Evolutionary conservation across 2,113 vertebrate species (phyloP).

Genomic region (Amphilophus citrinellus): DNA sequence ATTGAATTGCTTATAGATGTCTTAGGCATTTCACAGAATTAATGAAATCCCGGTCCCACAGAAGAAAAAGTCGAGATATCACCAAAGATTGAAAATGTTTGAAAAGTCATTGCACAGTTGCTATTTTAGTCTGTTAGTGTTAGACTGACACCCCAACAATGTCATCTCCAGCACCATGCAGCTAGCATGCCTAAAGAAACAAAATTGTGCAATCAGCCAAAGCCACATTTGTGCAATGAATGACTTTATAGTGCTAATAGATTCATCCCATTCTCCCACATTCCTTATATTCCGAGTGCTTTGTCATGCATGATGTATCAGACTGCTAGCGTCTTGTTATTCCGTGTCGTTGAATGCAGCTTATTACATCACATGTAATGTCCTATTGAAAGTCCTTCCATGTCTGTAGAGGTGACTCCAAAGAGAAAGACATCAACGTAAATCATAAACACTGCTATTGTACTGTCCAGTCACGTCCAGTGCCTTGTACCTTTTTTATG

Average conservation of each 20-base stretch:
- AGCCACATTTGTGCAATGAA: not conserved
- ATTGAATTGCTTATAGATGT: not conserved
- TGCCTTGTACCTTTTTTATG: constrained; percentile 34
- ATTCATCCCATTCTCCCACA: not conserved
- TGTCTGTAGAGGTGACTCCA: constrained; percentile 69
- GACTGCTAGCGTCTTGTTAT: constrained; percentile 36
- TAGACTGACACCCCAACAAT: not conserved
- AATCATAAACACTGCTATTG: constrained; percentile 66
- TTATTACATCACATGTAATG: constrained; percentile 56
- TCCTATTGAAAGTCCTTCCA: constrained; percentile 49
- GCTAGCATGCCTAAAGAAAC: not conserved
- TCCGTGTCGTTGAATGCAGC: constrained; percentile 53
- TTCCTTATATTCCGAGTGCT: constrained; percentile 27
- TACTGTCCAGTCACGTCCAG: constrained; percentile 59
- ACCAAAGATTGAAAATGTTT: not conserved
- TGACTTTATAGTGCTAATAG: not conserved
- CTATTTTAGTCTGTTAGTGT: not conserved
- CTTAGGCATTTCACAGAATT: not conserved
- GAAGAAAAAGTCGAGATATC: not conserved
- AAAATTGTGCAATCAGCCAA: not conserved
- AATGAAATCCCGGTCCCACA: not conserved
- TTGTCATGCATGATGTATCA: constrained; percentile 49
- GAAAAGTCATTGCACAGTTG: not conserved
- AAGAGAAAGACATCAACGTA: constrained; percentile 65
- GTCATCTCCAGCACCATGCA: not conserved